These are phyloP conservation scores for Magallana nippona DNA, from an alignment of 2,888 invertebrate species.

Conservation along the genomic window DNA sequence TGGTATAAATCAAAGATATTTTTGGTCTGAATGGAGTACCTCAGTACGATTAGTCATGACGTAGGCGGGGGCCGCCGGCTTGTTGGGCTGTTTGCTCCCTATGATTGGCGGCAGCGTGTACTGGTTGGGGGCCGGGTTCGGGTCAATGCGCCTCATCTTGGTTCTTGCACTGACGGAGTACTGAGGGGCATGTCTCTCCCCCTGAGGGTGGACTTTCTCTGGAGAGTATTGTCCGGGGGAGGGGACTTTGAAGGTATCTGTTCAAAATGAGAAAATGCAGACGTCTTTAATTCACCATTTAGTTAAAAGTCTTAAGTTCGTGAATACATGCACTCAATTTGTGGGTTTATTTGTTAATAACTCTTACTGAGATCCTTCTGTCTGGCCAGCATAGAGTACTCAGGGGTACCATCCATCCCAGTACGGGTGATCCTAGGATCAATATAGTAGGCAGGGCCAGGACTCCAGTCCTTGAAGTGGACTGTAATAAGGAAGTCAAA, in stretches of 20 bases:
- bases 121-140: slow-evolving; percentile 70
- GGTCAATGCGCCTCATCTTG: slow-evolving; percentile 58
- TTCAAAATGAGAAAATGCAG: slow-evolving; percentile 10
- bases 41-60: slow-evolving; percentile 87
- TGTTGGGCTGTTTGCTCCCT: slow-evolving; percentile 74
- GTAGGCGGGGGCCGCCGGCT: slow-evolving; percentile 86
- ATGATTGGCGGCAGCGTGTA: slow-evolving; percentile 73
- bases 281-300: no score
- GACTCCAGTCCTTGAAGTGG: slow-evolving; percentile 59
- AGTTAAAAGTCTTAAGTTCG: no score
- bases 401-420: slow-evolving; percentile 72
- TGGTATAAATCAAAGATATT: no score
- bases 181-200: slow-evolving; percentile 67
- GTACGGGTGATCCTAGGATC: slow-evolving; percentile 64
- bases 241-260: slow-evolving; percentile 67
- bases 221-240: slow-evolving; percentile 66
- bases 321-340: no score
- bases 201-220: slow-evolving; percentile 70
- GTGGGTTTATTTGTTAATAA: no score
- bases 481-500: slow-evolving; percentile 49
- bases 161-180: slow-evolving; percentile 67
- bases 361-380: slow-evolving; percentile 61
- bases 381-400: slow-evolving; percentile 67
- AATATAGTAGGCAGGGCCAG: slow-evolving; percentile 72
- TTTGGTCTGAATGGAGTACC: background rate